phyloP scores from a whole-genome alignment of 2,113 vertebrate species.

The Strix uralensis region DNA sequence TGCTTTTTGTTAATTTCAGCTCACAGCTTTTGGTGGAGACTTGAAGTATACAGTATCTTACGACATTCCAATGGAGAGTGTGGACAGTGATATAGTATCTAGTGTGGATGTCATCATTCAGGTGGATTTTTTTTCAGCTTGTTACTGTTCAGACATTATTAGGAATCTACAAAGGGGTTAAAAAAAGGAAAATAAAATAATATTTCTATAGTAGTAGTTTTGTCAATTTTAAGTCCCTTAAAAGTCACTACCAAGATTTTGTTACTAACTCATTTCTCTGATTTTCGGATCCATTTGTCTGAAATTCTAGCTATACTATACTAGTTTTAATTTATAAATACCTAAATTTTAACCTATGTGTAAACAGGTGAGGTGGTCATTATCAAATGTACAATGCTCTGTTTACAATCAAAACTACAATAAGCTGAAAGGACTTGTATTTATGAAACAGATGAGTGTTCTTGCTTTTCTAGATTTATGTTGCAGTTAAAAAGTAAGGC shows the following conservation, averaged over 20 bases:
- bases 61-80: constrained; percentile 73
- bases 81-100: constrained; percentile 73
- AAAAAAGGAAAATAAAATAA: not conserved
- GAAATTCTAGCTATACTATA: not conserved
- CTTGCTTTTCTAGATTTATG: not conserved
- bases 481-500: not conserved
- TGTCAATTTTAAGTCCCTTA: not conserved
- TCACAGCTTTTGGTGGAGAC: constrained; percentile 80
- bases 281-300: not conserved
- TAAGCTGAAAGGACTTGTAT: not conserved
- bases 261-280: not conserved
- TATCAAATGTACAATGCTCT: not conserved
- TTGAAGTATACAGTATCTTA: constrained; percentile 83
- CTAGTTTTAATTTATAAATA: not conserved
- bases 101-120: constrained; percentile 80
- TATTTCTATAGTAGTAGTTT: not conserved
- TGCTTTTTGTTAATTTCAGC: constrained; percentile 65
- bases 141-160: not conserved
- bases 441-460: not conserved
- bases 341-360: not conserved
- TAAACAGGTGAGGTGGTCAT: not conserved
- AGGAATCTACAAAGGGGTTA: not conserved
- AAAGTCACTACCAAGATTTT: not conserved
- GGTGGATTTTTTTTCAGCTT: constrained; percentile 59
- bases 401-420: not conserved